A percentile compares a stretch with the other conserved stretches of the same genome.
Conservation (phyloP, 2,888 invertebrate species). For the Deilephila elpenor region DNA sequence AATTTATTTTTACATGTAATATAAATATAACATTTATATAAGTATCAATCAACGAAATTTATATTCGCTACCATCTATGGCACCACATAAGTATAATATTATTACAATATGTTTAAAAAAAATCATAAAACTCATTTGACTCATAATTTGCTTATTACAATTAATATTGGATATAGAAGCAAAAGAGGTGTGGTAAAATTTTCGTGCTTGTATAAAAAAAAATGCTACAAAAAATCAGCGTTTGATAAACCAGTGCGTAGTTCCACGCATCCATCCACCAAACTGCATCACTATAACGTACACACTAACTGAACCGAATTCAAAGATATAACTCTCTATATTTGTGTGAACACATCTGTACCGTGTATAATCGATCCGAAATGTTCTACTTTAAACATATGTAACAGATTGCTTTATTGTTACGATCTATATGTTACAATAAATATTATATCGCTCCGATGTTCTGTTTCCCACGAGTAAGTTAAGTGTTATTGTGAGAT, state of each 20-base stretch:
- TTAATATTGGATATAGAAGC: too few species aligned
- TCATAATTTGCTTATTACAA: too few species aligned
- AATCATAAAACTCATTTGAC: too few species aligned
- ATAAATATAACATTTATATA: too few species aligned
- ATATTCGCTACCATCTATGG: too few species aligned
- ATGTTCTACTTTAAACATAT: slow-evolving; percentile 26
- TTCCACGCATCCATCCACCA: neutral
- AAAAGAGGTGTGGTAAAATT: too few species aligned
- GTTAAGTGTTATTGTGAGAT: slow-evolving; percentile 12
- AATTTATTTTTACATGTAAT: too few species aligned
- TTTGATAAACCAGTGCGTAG: neutral
- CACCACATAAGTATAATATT: too few species aligned
- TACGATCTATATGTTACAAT: slow-evolving; percentile 3
- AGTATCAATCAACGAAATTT: too few species aligned
- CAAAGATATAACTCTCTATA: slow-evolving; percentile 38
- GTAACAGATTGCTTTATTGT: slow-evolving; percentile 17
- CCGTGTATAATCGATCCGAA: slow-evolving; percentile 27
- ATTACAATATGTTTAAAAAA: too few species aligned
- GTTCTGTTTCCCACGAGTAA: slow-evolving; percentile 17
- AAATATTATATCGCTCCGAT: neutral
- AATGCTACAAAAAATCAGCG: neutral
- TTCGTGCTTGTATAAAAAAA: neutral
- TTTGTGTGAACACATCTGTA: slow-evolving; percentile 35
- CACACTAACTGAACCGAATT: slow-evolving; percentile 32
- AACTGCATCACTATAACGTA: neutral